A percentile compares a stretch with the other conserved stretches of the same genome.
Evolutionary conservation across 2,888 invertebrate genomes (phyloP).

Genomic region (Mimumesa dahlbomi): DNA sequence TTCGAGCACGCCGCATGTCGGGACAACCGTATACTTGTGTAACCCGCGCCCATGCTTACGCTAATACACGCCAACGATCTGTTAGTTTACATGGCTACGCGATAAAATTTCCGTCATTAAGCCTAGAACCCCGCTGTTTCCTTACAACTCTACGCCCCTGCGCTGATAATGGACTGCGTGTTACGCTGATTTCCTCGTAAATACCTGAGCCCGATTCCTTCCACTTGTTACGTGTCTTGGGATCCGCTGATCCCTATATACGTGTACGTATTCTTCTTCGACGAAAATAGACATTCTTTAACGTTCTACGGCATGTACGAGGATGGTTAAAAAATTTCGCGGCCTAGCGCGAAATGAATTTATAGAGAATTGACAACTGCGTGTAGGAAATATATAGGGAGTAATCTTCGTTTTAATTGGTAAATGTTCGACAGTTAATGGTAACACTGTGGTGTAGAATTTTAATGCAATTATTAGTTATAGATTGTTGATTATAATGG

Average conservation of each 20-base stretch:
- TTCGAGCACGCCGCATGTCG: conserved; percentile 53
- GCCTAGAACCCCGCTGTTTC: conserved; percentile 19
- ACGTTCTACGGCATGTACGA: no score
- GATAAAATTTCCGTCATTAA: conserved; percentile 64
- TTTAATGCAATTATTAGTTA: no score
- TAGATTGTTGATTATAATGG: no score
- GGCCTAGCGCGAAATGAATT: no score
- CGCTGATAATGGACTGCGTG: conserved; percentile 43
- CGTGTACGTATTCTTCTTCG: neutral
- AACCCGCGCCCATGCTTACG: conserved; percentile 24
- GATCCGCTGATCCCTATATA: conserved; percentile 7
- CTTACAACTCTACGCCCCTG: no score
- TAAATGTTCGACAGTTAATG: no score
- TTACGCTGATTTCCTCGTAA: conserved; percentile 46
- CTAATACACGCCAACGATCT: conserved; percentile 30
- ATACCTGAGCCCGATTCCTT: conserved; percentile 42
- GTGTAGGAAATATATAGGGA: no score
- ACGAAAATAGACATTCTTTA: neutral
- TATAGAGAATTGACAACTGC: no score
- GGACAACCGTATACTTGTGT: conserved; percentile 31
- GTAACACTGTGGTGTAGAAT: no score
- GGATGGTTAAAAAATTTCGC: no score
- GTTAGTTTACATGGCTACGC: conserved; percentile 53
- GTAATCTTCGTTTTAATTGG: no score
- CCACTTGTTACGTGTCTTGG: conserved; percentile 50